Percentiles rank a stretch among this genome's conserved stretches.
Evolutionary conservation across 1,140 invertebrate genomes (phyloP).

Genomic region (Riptortus pedestris): DNA sequence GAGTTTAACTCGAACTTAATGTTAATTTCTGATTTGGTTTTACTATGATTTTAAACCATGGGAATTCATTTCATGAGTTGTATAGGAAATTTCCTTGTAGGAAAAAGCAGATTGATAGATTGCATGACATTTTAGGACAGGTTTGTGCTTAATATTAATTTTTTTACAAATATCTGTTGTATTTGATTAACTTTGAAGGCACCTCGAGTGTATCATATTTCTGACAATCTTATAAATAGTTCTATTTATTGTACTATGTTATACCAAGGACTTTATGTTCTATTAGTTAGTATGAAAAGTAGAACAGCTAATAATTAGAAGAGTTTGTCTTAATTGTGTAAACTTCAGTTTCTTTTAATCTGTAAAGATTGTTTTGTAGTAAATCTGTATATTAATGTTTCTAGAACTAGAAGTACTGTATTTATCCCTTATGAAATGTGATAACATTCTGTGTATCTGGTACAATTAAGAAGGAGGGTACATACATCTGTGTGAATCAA

Average conservation of each 20-base stretch:
- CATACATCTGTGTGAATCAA: too few species aligned
- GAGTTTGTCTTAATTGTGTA: not conserved
- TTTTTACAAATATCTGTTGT: not conserved
- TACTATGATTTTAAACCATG: too few species aligned
- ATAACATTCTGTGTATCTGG: too few species aligned
- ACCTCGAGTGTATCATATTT: not conserved
- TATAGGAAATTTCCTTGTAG: conserved; percentile 17
- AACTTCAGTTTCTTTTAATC: too few species aligned
- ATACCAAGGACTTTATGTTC: not conserved
- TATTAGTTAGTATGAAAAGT: not conserved
- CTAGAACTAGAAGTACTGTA: too few species aligned
- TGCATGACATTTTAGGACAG: conserved; percentile 10
- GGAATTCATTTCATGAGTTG: too few species aligned
- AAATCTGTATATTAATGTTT: too few species aligned
- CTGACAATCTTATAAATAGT: not conserved
- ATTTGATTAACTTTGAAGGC: not conserved
- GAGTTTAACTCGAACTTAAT: too few species aligned
- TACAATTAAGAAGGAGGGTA: too few species aligned
- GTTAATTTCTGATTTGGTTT: too few species aligned
- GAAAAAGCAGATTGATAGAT: conserved; percentile 11
- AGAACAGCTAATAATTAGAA: not conserved
- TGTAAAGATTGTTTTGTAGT: too few species aligned
- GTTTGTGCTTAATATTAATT: not conserved
- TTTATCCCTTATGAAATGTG: too few species aligned
- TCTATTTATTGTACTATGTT: not conserved